Base-by-base conservation (phyloP, 2,113 vertebrate species). In the Lophura nycthemera region DNA sequence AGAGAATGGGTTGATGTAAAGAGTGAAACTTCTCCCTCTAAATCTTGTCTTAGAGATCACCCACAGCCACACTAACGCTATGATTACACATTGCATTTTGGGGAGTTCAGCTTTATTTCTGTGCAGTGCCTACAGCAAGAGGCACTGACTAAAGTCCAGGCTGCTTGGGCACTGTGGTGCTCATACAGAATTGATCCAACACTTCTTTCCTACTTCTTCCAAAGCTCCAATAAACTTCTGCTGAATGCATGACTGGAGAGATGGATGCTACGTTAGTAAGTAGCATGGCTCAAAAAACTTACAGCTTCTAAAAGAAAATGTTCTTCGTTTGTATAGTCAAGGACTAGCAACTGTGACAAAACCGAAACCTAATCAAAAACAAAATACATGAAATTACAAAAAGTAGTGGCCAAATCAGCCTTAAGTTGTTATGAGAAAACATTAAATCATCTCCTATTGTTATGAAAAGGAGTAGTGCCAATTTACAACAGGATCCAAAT, bases 151-250 rank as follows among this genome's bases (percentile, higher is more conserved):
- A 52, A 6, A 0, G 4, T 16, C n/a, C 57, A 42, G n/a, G 50
- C 17, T 76, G 76, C n/a, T 11, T 18, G 13, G 21, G 10, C 0
- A 1, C 32, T 20, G 19, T 13, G 11, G 40, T 57, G 19, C 32
- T 54, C 30, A 8, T n/a, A 42, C 5, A 40, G 60, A 24, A 43
- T 2, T 13, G 6, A 48, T 27, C 0, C 0, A 66, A 59, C 42
- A 11, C 24, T 67, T 59, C 32, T n/a, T 61, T n/a, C 8, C 34
- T 43, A 22, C 47, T 71, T 72, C 42, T 81, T 89, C 18, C 66
- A 81, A 16, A 84, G 27, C 22, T 15, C 64, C 57, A 25, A 81
- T n/a, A 67, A 67, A 79, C 4, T 71, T 82, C 32, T 64, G 25
- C 38, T 64, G 38, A 76, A 50, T 1, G 1, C 16, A 6, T 29